Evolutionary conservation across 2,113 vertebrate species (phyloP).

Genomic region (Platichthys flesus): DNA sequence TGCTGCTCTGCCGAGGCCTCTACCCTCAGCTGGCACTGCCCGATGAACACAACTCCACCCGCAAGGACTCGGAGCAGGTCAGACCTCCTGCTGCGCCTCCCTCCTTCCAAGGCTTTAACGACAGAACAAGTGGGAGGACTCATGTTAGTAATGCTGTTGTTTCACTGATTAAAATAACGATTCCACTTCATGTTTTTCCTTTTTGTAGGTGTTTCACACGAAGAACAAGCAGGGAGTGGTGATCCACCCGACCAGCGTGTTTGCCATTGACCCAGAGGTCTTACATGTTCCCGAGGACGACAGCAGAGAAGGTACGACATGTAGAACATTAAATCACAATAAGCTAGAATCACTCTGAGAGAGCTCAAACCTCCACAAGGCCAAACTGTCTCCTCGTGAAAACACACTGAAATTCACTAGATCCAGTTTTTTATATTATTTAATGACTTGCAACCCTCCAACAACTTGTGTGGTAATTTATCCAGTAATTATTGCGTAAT

Average conservation of each 20-base stretch:
- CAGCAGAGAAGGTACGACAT: constrained; percentile 64
- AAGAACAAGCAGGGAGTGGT: constrained; percentile 88
- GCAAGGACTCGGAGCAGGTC: constrained; percentile 94
- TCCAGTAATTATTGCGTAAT: too few species aligned
- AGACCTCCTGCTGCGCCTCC: neutral
- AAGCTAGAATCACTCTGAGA: too few species aligned
- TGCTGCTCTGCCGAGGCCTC: constrained; percentile 89
- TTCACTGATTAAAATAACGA: rapidly evolving
- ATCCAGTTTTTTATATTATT: too few species aligned
- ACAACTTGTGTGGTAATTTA: too few species aligned
- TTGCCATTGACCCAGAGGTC: constrained; percentile 85
- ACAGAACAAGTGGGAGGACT: neutral
- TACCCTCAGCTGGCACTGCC: constrained; percentile 91
- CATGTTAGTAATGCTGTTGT: neutral
- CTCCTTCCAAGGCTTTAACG: neutral
- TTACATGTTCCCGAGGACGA: constrained; percentile 79
- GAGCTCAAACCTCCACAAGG: too few species aligned
- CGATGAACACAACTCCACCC: constrained; percentile 87
- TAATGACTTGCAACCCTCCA: too few species aligned
- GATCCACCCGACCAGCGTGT: constrained; percentile 91
- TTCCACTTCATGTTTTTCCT: neutral
- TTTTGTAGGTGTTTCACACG: constrained; percentile 90
- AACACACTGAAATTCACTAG: too few species aligned
- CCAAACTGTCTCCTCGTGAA: too few species aligned
- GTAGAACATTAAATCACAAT: too few species aligned